Evolutionary conservation across 92 coral and sea anemone species (phyloP), one percentile per base, ranked within the genome.

Genomic region (Nematostella vectensis): DNA sequence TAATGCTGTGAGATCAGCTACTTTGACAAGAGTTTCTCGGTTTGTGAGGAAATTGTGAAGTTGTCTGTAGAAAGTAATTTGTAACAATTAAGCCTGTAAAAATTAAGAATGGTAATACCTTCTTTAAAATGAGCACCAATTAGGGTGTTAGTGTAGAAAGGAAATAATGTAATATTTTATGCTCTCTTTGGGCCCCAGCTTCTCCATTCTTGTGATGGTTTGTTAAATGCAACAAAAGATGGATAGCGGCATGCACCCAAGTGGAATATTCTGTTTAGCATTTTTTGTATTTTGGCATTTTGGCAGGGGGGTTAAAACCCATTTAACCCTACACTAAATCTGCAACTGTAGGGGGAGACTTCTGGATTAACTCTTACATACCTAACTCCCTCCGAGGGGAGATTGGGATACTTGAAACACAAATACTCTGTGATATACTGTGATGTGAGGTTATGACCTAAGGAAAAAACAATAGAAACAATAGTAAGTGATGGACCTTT

Each of bases 381-480:
- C 98, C 95, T 91, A 29, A 86, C 52, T 58, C 98, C 96, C 29
- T 74, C 70, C 36, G 64, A 44, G 39, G 95, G 95, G 4, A 91
- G 55, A 27, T 73, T 64, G 28, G 93, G 78, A 61, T 69, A 82
- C 23, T 87, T 77, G 48, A 63, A 58, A 58, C 81, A 91, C 37
- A 91, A 59, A 45, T 63, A 81, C 45, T 87, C 95, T 29, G 80
- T 78, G 48, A 85, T 72, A 28, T 70, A 72, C 38, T 72, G 75
- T 3, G 93, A 74, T 2, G 81, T 48, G 15, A 83, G 53, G 55
- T 79, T 83, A 44, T 55, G 71, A 27, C 94, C 93, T 83, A n/a
- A 64, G 11, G 15, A 37, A 31, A 39, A 49, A 20, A 17, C 21
- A 28, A 58, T 17, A 11, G 26, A 30, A 47, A 49, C 27, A 19